phyloP scores from a whole-genome alignment of 2,113 vertebrate genomes.

The Sphyrna mokarran region DNA sequence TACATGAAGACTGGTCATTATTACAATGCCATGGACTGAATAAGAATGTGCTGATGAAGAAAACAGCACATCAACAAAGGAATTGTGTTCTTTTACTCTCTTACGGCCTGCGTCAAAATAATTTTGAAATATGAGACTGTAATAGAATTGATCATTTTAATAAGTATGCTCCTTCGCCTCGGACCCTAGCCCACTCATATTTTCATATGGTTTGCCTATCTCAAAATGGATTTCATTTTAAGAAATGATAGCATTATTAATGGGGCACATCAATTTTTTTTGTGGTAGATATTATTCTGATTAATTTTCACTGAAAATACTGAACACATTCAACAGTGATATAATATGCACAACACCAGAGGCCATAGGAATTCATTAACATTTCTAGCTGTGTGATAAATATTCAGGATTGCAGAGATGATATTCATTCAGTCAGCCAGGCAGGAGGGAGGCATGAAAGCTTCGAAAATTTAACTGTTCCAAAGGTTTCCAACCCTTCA shows the following conservation, averaged over 20 bases:
- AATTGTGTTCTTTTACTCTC: background rate
- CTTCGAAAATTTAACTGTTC: background rate
- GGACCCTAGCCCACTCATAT: background rate
- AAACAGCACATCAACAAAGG: background rate
- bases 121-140: background rate
- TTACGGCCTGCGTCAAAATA: background rate
- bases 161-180: background rate
- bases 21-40: background rate
- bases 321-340: background rate
- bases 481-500: too few species aligned
- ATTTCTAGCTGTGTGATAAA: background rate
- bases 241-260: slow-evolving; percentile 25
- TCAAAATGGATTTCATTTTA: background rate
- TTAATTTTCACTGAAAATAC: background rate
- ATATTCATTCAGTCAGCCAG: background rate
- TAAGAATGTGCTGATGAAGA: slow-evolving; percentile 16
- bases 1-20: background rate
- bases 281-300: slow-evolving; percentile 5
- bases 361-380: background rate
- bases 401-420: background rate
- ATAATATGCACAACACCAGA: background rate
- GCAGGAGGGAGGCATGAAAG: background rate
- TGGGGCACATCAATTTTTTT: background rate
- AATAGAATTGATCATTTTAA: slow-evolving; percentile 32
- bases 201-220: background rate